These are phyloP conservation scores for Piscicola geometra DNA, from an alignment of 2,888 invertebrate genomes.

Conservation along the genomic window DNA sequence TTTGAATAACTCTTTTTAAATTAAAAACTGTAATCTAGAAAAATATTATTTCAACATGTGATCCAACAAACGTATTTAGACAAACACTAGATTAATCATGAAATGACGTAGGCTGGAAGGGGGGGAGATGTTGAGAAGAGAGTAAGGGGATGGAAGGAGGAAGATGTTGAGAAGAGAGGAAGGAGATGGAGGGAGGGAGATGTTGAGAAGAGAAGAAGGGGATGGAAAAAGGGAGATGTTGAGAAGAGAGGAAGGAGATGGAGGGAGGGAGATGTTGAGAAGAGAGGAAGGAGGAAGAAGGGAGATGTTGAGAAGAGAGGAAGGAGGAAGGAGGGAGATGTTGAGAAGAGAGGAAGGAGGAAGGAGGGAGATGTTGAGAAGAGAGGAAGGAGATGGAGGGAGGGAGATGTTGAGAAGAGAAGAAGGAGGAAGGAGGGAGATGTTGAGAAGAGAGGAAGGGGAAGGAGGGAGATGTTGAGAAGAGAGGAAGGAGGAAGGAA, in stretches of 20 bases:
- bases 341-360: background rate
- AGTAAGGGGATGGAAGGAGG: background rate
- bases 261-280: background rate
- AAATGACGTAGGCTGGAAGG: too few relatives aligned
- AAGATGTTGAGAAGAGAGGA: background rate
- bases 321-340: too few relatives aligned
- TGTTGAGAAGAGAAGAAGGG: too few relatives aligned
- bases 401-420: too few relatives aligned
- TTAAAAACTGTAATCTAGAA: too few relatives aligned
- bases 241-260: background rate
- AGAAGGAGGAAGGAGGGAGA: background rate
- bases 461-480: background rate
- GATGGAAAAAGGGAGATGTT: too few relatives aligned
- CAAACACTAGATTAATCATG: background rate
- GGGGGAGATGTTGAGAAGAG: too few relatives aligned
- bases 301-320: too few relatives aligned
- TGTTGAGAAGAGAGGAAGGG: background rate
- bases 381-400: background rate
- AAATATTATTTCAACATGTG: background rate
- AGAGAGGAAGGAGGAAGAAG: too few relatives aligned
- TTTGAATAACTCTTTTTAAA: too few relatives aligned
- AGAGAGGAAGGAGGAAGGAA: background rate
- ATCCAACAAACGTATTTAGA: background rate
- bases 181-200: background rate
- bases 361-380: background rate